Conservation (phyloP, 1,140 invertebrate genomes). For the Polypedilum pembai region DNA sequence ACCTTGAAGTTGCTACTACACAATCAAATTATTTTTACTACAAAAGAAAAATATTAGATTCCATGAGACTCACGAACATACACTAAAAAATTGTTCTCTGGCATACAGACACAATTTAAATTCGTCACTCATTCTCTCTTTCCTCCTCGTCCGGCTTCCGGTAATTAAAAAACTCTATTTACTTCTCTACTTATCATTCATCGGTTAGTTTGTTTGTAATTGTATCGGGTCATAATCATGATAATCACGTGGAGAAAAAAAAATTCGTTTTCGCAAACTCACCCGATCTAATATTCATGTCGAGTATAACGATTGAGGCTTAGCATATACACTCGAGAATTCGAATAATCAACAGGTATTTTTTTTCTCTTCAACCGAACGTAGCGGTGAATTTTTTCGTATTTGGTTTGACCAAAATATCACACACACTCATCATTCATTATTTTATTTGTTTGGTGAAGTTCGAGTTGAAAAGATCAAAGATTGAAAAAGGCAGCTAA, state of each 20-base stretch:
- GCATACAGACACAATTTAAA: too few relatives aligned
- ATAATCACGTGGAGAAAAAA: constrained; percentile 9
- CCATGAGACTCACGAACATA: too few relatives aligned
- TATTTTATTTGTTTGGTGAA: too few relatives aligned
- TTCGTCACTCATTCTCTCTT: too few relatives aligned
- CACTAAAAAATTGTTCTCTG: too few relatives aligned
- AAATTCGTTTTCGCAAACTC: not conserved
- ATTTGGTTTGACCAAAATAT: too few relatives aligned
- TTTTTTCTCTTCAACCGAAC: not conserved
- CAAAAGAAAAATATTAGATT: too few relatives aligned
- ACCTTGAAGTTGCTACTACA: too few relatives aligned
- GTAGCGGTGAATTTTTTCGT: not conserved
- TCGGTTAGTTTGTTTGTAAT: not conserved
- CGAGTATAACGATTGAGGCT: not conserved
- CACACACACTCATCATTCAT: too few relatives aligned
- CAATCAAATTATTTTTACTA: too few relatives aligned
- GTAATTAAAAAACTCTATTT: not conserved
- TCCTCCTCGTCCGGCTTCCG: not conserved
- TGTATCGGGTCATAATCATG: not conserved
- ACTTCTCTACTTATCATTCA: not conserved
- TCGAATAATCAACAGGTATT: not conserved
- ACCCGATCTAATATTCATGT: not conserved
- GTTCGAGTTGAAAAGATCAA: too few relatives aligned
- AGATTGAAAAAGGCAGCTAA: too few relatives aligned
- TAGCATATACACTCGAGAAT: not conserved